A percentile compares a stretch with the other conserved stretches of the same genome.
phyloP scores from a whole-genome alignment of 2,888 invertebrate species.

The Sphinx pinastri region DNA sequence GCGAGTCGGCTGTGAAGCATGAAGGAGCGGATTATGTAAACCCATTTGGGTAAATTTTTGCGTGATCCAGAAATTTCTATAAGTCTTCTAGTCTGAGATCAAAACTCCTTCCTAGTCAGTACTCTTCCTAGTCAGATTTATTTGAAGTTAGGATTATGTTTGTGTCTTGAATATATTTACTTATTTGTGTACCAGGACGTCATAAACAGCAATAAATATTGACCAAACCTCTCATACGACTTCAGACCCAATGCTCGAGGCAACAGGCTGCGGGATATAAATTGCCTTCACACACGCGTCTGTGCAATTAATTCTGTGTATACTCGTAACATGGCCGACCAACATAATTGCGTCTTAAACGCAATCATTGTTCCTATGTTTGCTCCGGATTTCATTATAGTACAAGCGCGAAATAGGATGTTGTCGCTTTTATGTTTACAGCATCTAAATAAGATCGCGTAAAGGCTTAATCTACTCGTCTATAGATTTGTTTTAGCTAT shows the following conservation, averaged over 20 bases:
- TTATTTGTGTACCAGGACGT: too few relatives aligned
- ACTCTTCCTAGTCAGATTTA: too few relatives aligned
- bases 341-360: conserved; percentile 22
- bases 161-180: too few relatives aligned
- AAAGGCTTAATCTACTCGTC: background rate
- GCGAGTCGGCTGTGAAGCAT: too few relatives aligned
- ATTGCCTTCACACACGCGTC: conserved; percentile 31
- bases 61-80: too few relatives aligned
- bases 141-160: too few relatives aligned
- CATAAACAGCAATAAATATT: too few relatives aligned
- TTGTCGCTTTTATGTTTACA: conserved; percentile 1
- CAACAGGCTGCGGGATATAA: conserved; percentile 27
- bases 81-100: too few relatives aligned
- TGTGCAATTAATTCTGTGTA: conserved; percentile 33
- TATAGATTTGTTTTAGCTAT: background rate
- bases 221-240: too few relatives aligned
- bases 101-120: too few relatives aligned
- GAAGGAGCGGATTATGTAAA: too few relatives aligned
- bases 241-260: background rate
- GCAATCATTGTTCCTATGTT: conserved; percentile 12
- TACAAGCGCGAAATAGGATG: background rate
- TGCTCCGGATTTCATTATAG: conserved; percentile 7
- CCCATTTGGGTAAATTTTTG: too few relatives aligned
- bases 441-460: background rate
- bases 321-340: conserved; percentile 17